These are phyloP conservation scores for Theristicus caerulescens DNA, from an alignment of 2,113 vertebrate genomes.

Conservation along the genomic window DNA sequence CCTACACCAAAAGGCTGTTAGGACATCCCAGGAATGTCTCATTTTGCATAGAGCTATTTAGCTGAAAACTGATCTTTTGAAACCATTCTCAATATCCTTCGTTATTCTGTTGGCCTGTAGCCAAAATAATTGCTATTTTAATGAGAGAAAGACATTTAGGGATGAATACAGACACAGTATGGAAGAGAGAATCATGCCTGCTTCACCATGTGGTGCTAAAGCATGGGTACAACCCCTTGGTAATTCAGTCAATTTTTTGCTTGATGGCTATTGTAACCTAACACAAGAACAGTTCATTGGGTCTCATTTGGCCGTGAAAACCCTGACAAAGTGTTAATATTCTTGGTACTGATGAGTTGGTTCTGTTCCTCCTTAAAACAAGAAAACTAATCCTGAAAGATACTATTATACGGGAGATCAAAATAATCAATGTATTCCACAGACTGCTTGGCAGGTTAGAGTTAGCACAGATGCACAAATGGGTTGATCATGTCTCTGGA, in stretches of 20 bases:
- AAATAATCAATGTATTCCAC: neutral
- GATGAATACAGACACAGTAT: neutral
- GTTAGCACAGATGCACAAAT: slow-evolving; percentile 8
- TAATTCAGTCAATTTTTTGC: neutral
- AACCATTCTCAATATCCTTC: neutral
- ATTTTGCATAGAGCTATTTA: neutral
- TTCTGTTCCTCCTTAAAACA: neutral
- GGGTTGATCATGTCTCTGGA: neutral
- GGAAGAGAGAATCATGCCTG: neutral
- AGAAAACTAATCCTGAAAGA: neutral
- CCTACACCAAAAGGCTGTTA: neutral
- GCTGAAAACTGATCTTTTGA: neutral
- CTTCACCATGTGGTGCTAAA: neutral
- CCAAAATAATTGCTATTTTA: neutral
- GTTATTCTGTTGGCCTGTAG: neutral
- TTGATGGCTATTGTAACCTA: neutral
- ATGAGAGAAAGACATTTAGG: neutral
- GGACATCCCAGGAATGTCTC: neutral
- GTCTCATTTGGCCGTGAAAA: neutral
- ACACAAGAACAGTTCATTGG: neutral
- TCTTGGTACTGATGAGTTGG: neutral
- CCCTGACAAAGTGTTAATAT: neutral
- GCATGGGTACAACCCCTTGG: neutral
- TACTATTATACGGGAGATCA: neutral
- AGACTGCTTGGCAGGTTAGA: neutral